phyloP scores from a whole-genome alignment of 2,888 invertebrate species.

The Ischnura elegans region DNA sequence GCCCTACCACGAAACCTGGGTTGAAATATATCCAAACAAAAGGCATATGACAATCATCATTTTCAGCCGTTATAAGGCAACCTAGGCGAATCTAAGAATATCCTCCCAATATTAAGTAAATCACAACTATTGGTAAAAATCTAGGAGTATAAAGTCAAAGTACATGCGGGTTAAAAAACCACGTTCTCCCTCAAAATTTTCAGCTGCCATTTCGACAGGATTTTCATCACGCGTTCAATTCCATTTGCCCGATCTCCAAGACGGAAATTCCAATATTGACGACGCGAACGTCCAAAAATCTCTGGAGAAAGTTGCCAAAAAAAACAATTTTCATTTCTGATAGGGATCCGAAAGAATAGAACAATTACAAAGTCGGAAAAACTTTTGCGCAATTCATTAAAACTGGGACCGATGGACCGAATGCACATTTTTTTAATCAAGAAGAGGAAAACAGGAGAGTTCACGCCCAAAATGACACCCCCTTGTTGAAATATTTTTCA shows the following conservation, averaged over 20 bases:
- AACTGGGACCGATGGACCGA: neutral
- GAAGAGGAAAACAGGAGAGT: neutral
- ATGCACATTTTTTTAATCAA: slow-evolving; percentile 20
- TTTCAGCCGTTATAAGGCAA: too few relatives aligned
- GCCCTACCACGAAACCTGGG: too few relatives aligned
- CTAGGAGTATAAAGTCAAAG: too few relatives aligned
- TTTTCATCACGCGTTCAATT: too few relatives aligned
- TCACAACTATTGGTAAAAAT: too few relatives aligned
- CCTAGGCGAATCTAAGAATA: too few relatives aligned
- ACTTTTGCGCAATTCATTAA: neutral
- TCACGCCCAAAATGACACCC: slow-evolving; percentile 17
- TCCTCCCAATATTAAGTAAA: too few relatives aligned
- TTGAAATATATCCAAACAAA: too few relatives aligned
- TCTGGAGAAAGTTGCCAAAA: neutral
- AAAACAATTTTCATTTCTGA: neutral
- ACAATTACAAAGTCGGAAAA: neutral
- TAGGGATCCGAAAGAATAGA: neutral
- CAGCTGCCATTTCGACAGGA: too few relatives aligned
- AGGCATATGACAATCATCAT: too few relatives aligned
- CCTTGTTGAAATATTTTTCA: neutral
- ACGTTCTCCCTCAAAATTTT: too few relatives aligned
- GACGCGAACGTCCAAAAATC: neutral
- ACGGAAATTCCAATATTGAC: neutral
- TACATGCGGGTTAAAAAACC: too few relatives aligned
- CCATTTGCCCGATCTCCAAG: neutral